Percentiles rank a stretch among this genome's conserved stretches.
These are phyloP conservation scores for Hylyphantes graminicola DNA, from an alignment of 1,140 invertebrate species.

Conservation along the genomic window DNA sequence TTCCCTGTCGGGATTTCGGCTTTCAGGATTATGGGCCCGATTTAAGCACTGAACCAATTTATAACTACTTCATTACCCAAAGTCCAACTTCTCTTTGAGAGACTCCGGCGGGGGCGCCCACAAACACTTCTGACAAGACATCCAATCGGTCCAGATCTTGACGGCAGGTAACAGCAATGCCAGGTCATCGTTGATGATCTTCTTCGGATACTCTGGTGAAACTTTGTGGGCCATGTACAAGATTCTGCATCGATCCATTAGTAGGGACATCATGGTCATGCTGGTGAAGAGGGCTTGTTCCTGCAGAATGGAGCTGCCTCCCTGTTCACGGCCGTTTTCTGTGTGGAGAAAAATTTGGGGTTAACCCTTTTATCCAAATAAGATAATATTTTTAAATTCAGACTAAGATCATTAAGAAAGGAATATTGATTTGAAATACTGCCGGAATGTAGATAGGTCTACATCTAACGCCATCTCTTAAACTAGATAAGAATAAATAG, in stretches of 20 bases:
- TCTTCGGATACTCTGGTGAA: slow-evolving; percentile 19
- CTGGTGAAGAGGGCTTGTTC: slow-evolving; percentile 69
- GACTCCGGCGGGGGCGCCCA: background rate
- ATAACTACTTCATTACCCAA: slow-evolving; percentile 13
- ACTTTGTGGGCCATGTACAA: slow-evolving; percentile 59
- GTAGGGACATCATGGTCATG: slow-evolving; percentile 69
- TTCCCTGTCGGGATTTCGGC: too few species aligned
- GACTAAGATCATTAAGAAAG: background rate
- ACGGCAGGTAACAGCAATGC: slow-evolving; percentile 60
- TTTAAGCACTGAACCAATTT: too few species aligned
- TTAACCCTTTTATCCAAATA: background rate
- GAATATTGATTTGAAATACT: background rate
- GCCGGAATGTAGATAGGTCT: too few species aligned
- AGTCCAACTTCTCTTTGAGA: slow-evolving; percentile 2
- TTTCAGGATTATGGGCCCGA: too few species aligned
- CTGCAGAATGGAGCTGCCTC: slow-evolving; percentile 66
- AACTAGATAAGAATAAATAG: too few species aligned
- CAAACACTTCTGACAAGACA: slow-evolving; percentile 80
- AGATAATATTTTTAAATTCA: background rate
- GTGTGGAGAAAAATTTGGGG: background rate
- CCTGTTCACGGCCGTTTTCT: slow-evolving; percentile 61
- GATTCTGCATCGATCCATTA: slow-evolving; percentile 64
- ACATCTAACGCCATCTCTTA: too few species aligned
- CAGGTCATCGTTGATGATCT: slow-evolving; percentile 57
- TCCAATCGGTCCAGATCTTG: slow-evolving; percentile 89